Conservation (phyloP, 2,797 vertebrate genomes). For the Pseudochromis fuscus region DNA sequence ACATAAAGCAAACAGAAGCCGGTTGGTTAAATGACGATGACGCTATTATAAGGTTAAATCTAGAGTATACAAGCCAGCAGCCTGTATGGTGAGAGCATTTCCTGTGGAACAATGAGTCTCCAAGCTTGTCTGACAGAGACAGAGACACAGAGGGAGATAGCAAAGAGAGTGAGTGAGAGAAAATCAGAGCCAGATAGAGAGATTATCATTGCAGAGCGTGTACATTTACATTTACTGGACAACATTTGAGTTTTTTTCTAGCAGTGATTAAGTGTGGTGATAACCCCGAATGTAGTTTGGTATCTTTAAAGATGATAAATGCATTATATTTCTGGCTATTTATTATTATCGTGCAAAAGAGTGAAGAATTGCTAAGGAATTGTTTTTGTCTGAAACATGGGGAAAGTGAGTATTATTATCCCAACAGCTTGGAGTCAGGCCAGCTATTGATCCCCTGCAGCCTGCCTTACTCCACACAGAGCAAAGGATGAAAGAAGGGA, state of each 20-base stretch:
- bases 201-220: slow-evolving; percentile 20
- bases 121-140: slow-evolving; percentile 67
- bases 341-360: neutral
- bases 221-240: slow-evolving; percentile 18
- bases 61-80: slow-evolving; percentile 75
- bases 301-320: neutral
- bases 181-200: slow-evolving; percentile 17
- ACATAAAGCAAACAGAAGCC: slow-evolving; percentile 70
- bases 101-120: slow-evolving; percentile 80
- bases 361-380: slow-evolving; percentile 21
- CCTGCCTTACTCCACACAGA: slow-evolving; percentile 3
- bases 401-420: slow-evolving; percentile 25
- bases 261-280: slow-evolving; percentile 3
- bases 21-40: slow-evolving; percentile 69
- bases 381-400: slow-evolving; percentile 28
- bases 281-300: neutral
- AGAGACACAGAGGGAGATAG: slow-evolving; percentile 51
- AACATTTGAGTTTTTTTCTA: slow-evolving; percentile 23
- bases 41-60: slow-evolving; percentile 79
- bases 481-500: slow-evolving; percentile 4
- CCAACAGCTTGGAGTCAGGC: slow-evolving; percentile 30
- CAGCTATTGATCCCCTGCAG: slow-evolving; percentile 27
- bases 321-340: neutral
- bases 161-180: slow-evolving; percentile 18
- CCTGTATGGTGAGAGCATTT: slow-evolving; percentile 76